Conservation (phyloP, 2,888 invertebrate genomes). For the Eupeodes latifasciatus region DNA sequence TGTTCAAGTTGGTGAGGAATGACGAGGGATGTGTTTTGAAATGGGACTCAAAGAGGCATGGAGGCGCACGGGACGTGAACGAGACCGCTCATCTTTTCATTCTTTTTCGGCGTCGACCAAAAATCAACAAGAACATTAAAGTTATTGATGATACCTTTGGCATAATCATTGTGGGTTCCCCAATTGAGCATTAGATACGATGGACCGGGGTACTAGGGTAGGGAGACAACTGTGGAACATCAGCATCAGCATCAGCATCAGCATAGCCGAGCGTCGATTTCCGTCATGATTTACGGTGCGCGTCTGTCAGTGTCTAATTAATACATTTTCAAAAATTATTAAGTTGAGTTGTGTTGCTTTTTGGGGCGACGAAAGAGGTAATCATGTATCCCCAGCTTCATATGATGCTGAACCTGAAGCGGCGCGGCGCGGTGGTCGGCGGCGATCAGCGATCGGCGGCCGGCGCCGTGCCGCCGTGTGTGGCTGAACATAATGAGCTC, state of each 20-base stretch:
- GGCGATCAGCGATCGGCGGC: too few species aligned
- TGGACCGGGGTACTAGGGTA: conserved; percentile 51
- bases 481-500: conserved; percentile 74
- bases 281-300: conserved; percentile 75
- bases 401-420: conserved; percentile 49
- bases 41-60: not conserved
- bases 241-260: not conserved
- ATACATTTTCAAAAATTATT: conserved; percentile 77
- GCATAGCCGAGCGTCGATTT: conserved; percentile 57
- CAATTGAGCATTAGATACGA: conserved; percentile 75
- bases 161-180: conserved; percentile 76
- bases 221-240: conserved; percentile 15
- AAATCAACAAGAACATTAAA: conserved; percentile 77
- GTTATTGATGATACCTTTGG: conserved; percentile 76
- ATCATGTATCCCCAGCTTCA: conserved; percentile 34
- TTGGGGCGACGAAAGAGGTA: conserved; percentile 56
- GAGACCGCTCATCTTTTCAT: conserved; percentile 54
- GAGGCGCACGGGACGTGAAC: conserved; percentile 28
- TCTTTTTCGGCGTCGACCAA: conserved; percentile 66
- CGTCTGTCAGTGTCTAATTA: conserved; percentile 77
- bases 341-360: conserved; percentile 69
- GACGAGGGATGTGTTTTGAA: conserved; percentile 54
- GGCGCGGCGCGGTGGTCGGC: conserved; percentile 43
- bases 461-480: conserved; percentile 64
- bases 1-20: conserved; percentile 59